Conservation (phyloP, 2,888 invertebrate species). For the Drosophila atripex region DNA sequence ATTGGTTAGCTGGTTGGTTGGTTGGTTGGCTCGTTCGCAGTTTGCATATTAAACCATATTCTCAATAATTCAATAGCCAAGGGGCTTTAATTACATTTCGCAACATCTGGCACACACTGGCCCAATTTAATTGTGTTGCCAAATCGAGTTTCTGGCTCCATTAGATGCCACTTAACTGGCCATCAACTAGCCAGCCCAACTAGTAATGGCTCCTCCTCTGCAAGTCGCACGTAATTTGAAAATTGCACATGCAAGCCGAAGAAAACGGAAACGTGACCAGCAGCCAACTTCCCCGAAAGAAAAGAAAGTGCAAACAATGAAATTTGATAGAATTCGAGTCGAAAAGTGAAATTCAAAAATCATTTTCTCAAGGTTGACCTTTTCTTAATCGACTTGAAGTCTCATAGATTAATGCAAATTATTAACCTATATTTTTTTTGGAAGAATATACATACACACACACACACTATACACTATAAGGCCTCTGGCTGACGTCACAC, state of each 20-base stretch:
- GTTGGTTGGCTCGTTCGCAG: conserved; percentile 22
- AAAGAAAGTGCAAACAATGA: conserved; percentile 23
- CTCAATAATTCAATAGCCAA: conserved; percentile 15
- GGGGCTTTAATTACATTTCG: not conserved
- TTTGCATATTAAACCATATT: conserved; percentile 34
- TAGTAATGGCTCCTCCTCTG: too few relatives aligned
- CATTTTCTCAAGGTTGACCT: too few relatives aligned
- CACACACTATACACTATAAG: too few relatives aligned
- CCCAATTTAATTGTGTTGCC: not conserved
- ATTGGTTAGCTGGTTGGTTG: not conserved
- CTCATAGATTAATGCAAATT: not conserved
- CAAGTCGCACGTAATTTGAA: conserved; percentile 28
- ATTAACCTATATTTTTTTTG: not conserved
- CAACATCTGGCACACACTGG: not conserved
- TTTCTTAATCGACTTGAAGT: not conserved
- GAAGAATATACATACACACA: too few relatives aligned
- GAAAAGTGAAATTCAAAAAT: not conserved
- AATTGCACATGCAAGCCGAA: conserved; percentile 31
- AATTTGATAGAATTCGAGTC: conserved; percentile 3
- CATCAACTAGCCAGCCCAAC: not conserved
- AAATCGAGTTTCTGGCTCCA: not conserved
- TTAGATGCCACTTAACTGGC: not conserved
- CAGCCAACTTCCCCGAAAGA: conserved; percentile 3
- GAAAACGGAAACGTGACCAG: conserved; percentile 27
- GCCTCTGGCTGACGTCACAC: conserved; percentile 25